Evolutionary conservation across 2,113 vertebrate genomes (phyloP).

Genomic region (Holacanthus passer): DNA sequence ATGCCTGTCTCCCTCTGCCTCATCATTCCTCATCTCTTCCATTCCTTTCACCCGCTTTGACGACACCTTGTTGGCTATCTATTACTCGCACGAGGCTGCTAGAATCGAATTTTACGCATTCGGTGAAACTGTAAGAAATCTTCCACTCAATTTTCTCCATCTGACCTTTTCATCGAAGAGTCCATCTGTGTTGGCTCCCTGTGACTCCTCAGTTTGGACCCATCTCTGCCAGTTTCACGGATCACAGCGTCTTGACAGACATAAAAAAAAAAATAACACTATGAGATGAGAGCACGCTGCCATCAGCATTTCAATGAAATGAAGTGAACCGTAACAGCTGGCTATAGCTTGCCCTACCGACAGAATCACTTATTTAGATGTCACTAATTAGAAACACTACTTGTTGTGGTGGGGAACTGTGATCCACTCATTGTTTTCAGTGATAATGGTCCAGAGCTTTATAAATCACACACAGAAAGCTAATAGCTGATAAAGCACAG

Average conservation of each 20-base stretch:
- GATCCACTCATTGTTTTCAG: conserved; percentile 39
- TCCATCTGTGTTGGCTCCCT: conserved; percentile 54
- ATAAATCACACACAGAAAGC: conserved; percentile 26
- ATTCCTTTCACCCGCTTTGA: conserved; percentile 34
- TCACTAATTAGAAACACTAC: conserved; percentile 48
- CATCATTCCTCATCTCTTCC: conserved; percentile 7
- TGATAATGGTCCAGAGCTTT: conserved; percentile 12
- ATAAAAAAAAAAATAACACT: conserved; percentile 48
- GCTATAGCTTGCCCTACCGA: conserved; percentile 19
- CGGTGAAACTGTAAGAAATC: conserved; percentile 66
- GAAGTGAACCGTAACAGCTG: conserved; percentile 32
- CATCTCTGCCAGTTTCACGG: conserved; percentile 69
- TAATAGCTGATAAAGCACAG: conserved; percentile 29
- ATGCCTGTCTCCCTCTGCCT: neutral
- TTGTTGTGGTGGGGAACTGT: conserved; percentile 26
- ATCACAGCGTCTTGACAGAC: conserved; percentile 62
- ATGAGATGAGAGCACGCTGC: conserved; percentile 35
- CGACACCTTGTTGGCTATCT: conserved; percentile 55
- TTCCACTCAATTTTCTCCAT: conserved; percentile 65
- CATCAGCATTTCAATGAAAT: conserved; percentile 50
- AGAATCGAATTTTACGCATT: conserved; percentile 67
- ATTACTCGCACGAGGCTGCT: conserved; percentile 5
- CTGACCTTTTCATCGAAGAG: conserved; percentile 65
- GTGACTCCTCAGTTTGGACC: conserved; percentile 57
- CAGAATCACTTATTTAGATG: conserved; percentile 52